Conservation (phyloP, 2,888 invertebrate species). For the Rapana venosa region DNA sequence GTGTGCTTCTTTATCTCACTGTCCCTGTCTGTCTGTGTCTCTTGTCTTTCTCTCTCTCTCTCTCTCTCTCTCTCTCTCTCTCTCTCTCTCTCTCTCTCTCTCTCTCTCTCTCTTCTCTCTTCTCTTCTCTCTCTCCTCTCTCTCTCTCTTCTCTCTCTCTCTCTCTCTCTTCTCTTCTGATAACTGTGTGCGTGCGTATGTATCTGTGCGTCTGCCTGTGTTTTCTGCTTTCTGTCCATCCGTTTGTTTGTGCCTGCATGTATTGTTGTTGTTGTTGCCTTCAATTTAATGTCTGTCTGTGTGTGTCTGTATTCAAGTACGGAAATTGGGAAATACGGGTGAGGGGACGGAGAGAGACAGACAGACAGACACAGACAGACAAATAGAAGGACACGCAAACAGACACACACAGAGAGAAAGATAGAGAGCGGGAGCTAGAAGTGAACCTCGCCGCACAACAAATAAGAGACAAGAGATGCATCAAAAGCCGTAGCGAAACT, state of each 20-base stretch:
- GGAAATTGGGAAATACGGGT: not conserved
- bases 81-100: not conserved
- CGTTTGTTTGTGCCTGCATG: too few relatives aligned
- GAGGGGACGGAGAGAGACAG: not conserved
- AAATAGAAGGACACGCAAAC: not conserved
- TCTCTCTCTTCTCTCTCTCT: not conserved
- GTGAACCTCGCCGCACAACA: not conserved
- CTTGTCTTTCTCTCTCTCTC: not conserved
- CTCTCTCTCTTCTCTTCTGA: too few relatives aligned
- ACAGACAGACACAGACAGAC: not conserved
- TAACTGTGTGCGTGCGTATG: too few relatives aligned
- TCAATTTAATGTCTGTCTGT: too few relatives aligned
- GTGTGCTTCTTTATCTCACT: not conserved
- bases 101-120: not conserved
- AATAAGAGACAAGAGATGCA: too few relatives aligned
- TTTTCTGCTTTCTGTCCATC: too few relatives aligned
- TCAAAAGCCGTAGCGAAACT: not conserved
- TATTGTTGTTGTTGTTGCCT: too few relatives aligned
- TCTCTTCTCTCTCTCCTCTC: not conserved
- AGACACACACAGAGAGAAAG: not conserved
- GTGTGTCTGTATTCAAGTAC: too few relatives aligned
- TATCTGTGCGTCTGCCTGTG: too few relatives aligned
- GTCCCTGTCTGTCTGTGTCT: not conserved
- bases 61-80: not conserved
- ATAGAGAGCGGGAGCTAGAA: not conserved